A percentile compares a stretch with the other conserved stretches of the same genome.
phyloP scores from a whole-genome alignment of 1,140 invertebrate genomes.

The Cyrtorhinus lividipennis region DNA sequence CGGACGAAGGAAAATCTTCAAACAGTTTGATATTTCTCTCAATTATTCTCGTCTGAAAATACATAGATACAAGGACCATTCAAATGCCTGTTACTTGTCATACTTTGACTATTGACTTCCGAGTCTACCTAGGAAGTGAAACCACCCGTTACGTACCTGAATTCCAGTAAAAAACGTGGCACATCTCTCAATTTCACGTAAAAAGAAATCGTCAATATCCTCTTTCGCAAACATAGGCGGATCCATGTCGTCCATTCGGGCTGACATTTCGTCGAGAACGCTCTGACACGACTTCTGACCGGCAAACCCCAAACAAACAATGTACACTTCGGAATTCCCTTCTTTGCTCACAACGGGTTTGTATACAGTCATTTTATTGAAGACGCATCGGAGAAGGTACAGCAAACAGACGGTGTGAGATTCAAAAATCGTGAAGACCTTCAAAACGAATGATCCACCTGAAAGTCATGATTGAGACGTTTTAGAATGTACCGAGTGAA shows the following conservation, averaged over 20 bases:
- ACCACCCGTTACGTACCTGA: slow-evolving; percentile 35
- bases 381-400: slow-evolving; percentile 62
- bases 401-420: slow-evolving; percentile 59
- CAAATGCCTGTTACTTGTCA: no score
- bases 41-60: neutral
- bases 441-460: slow-evolving; percentile 72
- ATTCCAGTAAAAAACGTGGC: slow-evolving; percentile 44
- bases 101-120: no score
- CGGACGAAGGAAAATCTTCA: slow-evolving; percentile 11
- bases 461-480: no score
- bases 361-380: slow-evolving; percentile 53
- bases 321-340: slow-evolving; percentile 88
- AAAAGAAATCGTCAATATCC: slow-evolving; percentile 47
- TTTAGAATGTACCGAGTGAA: no score
- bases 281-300: slow-evolving; percentile 28
- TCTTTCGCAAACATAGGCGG: slow-evolving; percentile 39
- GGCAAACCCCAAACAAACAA: slow-evolving; percentile 56
- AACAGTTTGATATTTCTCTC: slow-evolving; percentile 20
- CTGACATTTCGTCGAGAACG: neutral
- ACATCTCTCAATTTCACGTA: slow-evolving; percentile 50
- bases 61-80: neutral
- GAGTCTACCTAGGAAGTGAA: no score
- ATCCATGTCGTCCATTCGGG: slow-evolving; percentile 23
- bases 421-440: slow-evolving; percentile 87
- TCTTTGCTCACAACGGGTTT: slow-evolving; percentile 85